These are phyloP conservation scores for Pimpla rufipes DNA, from an alignment of 2,888 invertebrate genomes.

Conservation along the genomic window DNA sequence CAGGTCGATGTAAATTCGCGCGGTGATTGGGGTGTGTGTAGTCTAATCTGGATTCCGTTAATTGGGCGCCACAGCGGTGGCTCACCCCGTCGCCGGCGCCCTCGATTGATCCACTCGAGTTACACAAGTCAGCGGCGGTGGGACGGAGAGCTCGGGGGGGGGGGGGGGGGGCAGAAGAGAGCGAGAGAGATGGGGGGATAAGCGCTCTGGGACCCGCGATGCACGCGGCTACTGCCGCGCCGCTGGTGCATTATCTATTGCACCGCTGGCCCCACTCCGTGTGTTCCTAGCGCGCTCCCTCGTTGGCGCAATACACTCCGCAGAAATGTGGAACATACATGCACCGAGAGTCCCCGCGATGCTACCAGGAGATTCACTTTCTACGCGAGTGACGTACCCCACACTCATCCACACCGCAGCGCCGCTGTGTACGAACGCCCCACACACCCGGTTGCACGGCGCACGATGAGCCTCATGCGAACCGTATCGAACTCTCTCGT, in stretches of 20 bases:
- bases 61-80: constrained; percentile 55
- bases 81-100: constrained; percentile 11
- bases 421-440: constrained; percentile 17
- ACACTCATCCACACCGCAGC: constrained; percentile 35
- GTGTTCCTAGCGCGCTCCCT: constrained; percentile 40
- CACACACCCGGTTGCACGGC: constrained; percentile 7
- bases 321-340: constrained; percentile 76
- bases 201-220: constrained; percentile 18
- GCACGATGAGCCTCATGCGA: constrained; percentile 24
- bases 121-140: constrained; percentile 46
- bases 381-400: constrained; percentile 72
- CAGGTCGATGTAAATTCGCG: not conserved
- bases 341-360: constrained; percentile 46
- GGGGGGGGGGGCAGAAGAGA: constrained; percentile 9
- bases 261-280: constrained; percentile 36
- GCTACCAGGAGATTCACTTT: constrained; percentile 74
- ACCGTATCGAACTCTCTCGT: constrained; percentile 53
- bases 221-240: constrained; percentile 14
- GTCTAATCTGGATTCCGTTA: constrained; percentile 53
- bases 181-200: constrained; percentile 4
- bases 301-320: constrained; percentile 73
- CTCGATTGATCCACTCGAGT: constrained; percentile 59
- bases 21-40: constrained; percentile 11
- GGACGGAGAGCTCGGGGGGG: not conserved
- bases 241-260: constrained; percentile 53